Conservation (phyloP, 2,797 vertebrate species). For the Parauchenoglanis ngamensis region DNA sequence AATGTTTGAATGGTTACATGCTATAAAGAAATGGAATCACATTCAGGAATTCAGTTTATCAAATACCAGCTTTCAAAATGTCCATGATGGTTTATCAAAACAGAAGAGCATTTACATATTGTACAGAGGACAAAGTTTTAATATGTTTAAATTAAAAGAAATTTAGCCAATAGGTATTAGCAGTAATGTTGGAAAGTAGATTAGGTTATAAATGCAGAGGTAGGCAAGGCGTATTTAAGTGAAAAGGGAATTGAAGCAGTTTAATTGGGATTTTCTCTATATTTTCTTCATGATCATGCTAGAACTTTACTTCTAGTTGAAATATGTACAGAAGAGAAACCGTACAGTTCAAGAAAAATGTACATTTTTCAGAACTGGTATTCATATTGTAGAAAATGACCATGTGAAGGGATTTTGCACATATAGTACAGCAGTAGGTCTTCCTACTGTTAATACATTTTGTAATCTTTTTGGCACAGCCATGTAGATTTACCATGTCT, state of each 20-base stretch:
- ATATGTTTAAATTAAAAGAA: neutral
- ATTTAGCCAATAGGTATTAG: neutral
- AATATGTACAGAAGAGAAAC: neutral
- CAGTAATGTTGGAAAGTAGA: neutral
- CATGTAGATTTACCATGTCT: neutral
- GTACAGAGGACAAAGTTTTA: neutral
- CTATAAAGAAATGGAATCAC: too few relatives aligned
- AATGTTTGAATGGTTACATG: neutral
- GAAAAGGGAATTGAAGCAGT: too few relatives aligned
- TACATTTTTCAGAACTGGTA: too few relatives aligned
- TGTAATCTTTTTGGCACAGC: neutral
- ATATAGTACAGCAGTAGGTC: neutral
- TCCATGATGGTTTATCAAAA: neutral
- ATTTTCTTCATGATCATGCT: too few relatives aligned
- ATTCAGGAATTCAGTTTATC: neutral
- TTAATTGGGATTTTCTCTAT: neutral
- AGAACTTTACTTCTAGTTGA: neutral
- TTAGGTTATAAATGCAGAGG: neutral
- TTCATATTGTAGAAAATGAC: neutral
- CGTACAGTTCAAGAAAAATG: neutral
- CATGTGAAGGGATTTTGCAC: neutral
- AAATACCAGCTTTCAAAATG: neutral
- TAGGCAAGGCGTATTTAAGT: neutral
- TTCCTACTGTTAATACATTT: neutral
- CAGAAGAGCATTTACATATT: neutral